These are phyloP conservation scores for Oligia fasciuncula DNA, from an alignment of 2,888 invertebrate species.

Conservation along the genomic window DNA sequence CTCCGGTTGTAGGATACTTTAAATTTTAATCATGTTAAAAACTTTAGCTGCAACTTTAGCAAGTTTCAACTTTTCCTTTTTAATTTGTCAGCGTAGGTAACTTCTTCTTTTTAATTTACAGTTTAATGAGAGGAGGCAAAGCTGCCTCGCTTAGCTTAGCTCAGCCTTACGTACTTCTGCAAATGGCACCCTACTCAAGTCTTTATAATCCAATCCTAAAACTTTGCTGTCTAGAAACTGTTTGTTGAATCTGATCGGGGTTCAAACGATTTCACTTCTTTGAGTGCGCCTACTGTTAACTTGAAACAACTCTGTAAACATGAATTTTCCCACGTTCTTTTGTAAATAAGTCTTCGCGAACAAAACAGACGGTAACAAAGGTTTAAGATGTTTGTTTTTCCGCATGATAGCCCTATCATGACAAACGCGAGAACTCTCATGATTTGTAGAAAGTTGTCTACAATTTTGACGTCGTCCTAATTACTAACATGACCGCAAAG, in stretches of 20 bases:
- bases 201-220: constrained; percentile 30
- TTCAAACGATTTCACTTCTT: constrained; percentile 23
- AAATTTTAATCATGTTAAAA: constrained; percentile 45
- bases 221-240: constrained; percentile 23
- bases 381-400: no score
- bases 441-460: not conserved
- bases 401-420: not conserved
- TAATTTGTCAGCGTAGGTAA: constrained; percentile 37
- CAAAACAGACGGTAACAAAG: not conserved
- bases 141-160: constrained; percentile 6
- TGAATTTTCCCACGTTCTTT: not conserved
- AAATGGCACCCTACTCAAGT: not conserved
- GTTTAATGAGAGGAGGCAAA: constrained; percentile 15
- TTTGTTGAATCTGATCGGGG: constrained; percentile 20
- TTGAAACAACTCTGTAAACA: constrained; percentile 9
- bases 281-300: not conserved
- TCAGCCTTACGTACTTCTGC: not conserved
- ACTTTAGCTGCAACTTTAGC: constrained; percentile 24
- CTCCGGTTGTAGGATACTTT: not conserved
- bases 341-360: not conserved
- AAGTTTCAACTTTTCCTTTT: constrained; percentile 35
- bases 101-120: constrained; percentile 23
- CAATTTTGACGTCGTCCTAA: not conserved
- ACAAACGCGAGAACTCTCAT: not conserved
- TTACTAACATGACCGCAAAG: not conserved